Evolutionary conservation across 2,797 vertebrate species (phyloP), one percentile per base, ranked within the genome.

Genomic region (Poecilia wingei): DNA sequence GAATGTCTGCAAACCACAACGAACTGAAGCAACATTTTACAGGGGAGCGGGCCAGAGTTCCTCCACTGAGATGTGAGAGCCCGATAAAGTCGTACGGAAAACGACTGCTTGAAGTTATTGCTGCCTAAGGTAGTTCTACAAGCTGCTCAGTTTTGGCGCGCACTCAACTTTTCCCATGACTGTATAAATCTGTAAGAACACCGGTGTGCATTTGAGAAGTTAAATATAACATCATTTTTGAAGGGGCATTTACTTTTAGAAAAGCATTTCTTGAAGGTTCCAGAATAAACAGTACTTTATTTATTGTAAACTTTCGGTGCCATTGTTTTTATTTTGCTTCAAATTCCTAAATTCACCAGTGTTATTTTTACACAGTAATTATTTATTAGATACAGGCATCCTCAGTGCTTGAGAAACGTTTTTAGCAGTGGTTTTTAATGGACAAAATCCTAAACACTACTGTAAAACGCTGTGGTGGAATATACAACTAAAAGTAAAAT

Each of bases 11-110:
- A 70, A 70, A 70, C 39, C 66, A 45, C 66, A 69, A 43, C 1
- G 41, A 70, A 70, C 39, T 43, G 41, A 70, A 31, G 39, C 41
- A n/a, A 45, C 28, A 13, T 70, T 70, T 45, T 70, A 45, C 39
- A 16, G 41, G 13, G 4, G 22, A 70, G 41, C 10, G 2, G 68
- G 41, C 41, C 68, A 70, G 43, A 70, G 6, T 70, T 70, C 41
- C 68, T 70, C 41, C 68, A 70, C 68, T 28, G 39, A 70, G 68
- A 70, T 45, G 12, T 70, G 68, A 70, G 39, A 69, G 68, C 22
- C 12, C 14, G 68, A 43, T 70, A 70, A 69, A 66, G 64, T 68
- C 36, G 1, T 45, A 70, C 68, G 28, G 68, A 70, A 45, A 70
- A 70, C 5, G 25, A 45, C 68, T 70, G 25, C 41, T 70, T 43